These are phyloP conservation scores for Conger conger DNA, from an alignment of 2,113 vertebrate species.

Conservation along the genomic window DNA sequence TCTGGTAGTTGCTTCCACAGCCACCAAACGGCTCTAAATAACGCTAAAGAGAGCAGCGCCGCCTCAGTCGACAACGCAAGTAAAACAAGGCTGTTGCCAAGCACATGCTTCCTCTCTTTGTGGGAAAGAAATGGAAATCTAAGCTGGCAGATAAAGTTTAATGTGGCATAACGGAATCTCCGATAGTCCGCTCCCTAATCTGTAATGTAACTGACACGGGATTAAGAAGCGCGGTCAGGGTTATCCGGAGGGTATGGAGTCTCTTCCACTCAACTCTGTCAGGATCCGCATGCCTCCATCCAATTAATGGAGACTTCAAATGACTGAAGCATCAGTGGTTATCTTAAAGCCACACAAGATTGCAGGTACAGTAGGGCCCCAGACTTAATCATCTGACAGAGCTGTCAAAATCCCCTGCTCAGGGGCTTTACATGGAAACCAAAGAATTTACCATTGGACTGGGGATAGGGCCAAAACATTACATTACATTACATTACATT, in stretches of 20 bases:
- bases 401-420: conserved; percentile 62
- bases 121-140: neutral
- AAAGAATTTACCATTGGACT: conserved; percentile 34
- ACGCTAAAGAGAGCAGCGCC: neutral
- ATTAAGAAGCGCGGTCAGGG: conserved; percentile 39
- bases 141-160: conserved; percentile 8
- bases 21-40: neutral
- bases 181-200: conserved; percentile 38
- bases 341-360: conserved; percentile 58
- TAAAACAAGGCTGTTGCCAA: neutral
- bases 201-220: conserved; percentile 32
- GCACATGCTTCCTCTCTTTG: neutral
- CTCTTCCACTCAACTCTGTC: conserved; percentile 64
- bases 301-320: conserved; percentile 61
- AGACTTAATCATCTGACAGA: conserved; percentile 62
- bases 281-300: conserved; percentile 52
- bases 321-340: conserved; percentile 67
- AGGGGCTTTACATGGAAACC: conserved; percentile 36
- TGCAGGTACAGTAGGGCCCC: conserved; percentile 71
- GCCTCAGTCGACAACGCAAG: neutral
- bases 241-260: conserved; percentile 64
- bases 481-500: too few relatives aligned
- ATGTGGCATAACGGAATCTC: conserved; percentile 14
- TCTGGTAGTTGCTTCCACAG: neutral
- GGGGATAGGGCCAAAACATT: neutral